Conservation (phyloP, 2,888 invertebrate genomes). For the Blomia tropicalis region DNA sequence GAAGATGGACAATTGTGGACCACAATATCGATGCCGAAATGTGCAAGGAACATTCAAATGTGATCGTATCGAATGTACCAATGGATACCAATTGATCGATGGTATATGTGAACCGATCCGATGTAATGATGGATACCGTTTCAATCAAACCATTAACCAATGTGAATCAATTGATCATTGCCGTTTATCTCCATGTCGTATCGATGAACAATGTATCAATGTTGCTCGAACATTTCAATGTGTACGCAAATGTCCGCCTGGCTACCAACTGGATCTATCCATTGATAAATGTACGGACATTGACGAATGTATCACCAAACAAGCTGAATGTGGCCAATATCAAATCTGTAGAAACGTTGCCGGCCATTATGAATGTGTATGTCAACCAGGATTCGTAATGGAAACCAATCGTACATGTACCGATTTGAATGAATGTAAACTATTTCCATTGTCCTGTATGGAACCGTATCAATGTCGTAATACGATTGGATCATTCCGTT, state of each 20-base stretch:
- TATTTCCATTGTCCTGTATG: conserved; percentile 37
- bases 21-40: conserved; percentile 65
- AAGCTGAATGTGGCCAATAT: conserved; percentile 32
- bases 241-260: conserved; percentile 52
- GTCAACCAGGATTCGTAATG: conserved; percentile 44
- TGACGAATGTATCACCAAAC: conserved; percentile 35
- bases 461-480: conserved; percentile 67
- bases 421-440: conserved; percentile 56
- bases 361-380: conserved; percentile 45
- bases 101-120: conserved; percentile 26
- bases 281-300: conserved; percentile 35
- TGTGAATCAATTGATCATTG: conserved; percentile 33
- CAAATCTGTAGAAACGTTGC: conserved; percentile 16
- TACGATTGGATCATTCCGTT: conserved; percentile 69
- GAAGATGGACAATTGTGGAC: conserved; percentile 51
- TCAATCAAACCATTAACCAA: conserved; percentile 38
- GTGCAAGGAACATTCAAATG: conserved; percentile 51
- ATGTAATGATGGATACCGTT: conserved; percentile 18
- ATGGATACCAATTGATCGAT: background rate
- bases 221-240: conserved; percentile 73
- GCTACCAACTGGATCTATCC: conserved; percentile 12
- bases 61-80: conserved; percentile 16
- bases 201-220: conserved; percentile 61
- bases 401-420: conserved; percentile 32
- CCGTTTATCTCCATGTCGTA: conserved; percentile 50